A percentile compares a stretch with the other conserved stretches of the same genome.
Evolutionary conservation across 2,797 vertebrate genomes (phyloP).

Genomic region (Stomatorhinus walkeri): DNA sequence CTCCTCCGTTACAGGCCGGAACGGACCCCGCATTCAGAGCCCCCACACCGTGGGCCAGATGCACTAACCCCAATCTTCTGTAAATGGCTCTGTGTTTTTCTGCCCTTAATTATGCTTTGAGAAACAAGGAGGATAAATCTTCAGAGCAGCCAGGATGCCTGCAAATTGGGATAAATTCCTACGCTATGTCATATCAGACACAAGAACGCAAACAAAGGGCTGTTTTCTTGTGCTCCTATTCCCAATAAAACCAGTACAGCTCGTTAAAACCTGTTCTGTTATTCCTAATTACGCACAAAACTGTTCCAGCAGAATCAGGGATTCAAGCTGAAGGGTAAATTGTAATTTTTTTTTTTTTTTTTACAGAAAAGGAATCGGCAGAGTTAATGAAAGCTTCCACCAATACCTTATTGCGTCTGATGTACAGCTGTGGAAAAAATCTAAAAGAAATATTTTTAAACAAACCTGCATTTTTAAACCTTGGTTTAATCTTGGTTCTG

Average conservation of each 20-base stretch:
- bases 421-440: constrained; percentile 16
- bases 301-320: constrained; percentile 38
- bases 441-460: background rate
- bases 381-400: constrained; percentile 22
- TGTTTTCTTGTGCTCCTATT: constrained; percentile 32
- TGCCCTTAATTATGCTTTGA: background rate
- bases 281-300: constrained; percentile 44
- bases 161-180: constrained; percentile 36
- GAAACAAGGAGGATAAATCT: background rate
- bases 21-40: background rate
- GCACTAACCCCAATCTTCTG: constrained; percentile 4
- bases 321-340: constrained; percentile 32
- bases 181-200: constrained; percentile 30
- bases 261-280: constrained; percentile 44
- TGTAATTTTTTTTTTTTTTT: constrained; percentile 1
- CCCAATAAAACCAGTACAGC: constrained; percentile 31
- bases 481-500: background rate
- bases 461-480: background rate
- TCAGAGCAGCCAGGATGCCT: constrained; percentile 29
- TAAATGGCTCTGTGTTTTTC: constrained; percentile 27
- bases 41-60: background rate
- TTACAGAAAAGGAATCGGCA: constrained; percentile 32
- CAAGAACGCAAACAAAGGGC: constrained; percentile 32
- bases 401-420: constrained; percentile 41
- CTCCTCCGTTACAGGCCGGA: background rate